phyloP scores from a whole-genome alignment of 2,113 vertebrate genomes.

The Syrmaticus mikado region DNA sequence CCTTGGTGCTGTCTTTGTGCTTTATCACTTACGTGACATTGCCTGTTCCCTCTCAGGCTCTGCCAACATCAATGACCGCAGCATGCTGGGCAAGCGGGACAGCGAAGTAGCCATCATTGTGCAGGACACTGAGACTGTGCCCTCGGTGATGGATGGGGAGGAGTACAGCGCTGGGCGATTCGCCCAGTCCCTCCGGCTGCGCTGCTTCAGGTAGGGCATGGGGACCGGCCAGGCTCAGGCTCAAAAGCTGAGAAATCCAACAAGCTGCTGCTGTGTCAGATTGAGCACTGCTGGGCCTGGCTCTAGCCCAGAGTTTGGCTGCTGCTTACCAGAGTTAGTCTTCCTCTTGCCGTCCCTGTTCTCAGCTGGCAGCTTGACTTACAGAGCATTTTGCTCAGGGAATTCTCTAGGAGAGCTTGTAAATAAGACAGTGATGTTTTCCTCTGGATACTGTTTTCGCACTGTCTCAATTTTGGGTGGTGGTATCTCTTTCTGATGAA shows the following conservation, averaged over 20 bases:
- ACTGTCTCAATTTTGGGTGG: neutral
- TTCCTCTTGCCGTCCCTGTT: neutral
- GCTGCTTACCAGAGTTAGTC: neutral
- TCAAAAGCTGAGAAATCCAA: fast-evolving
- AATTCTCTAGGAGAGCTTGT: neutral
- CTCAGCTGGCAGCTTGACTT: neutral
- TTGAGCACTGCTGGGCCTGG: neutral
- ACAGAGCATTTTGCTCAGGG: neutral
- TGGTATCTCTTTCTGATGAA: neutral
- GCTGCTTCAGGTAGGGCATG: conserved; percentile 88
- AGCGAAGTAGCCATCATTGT: conserved; percentile 94
- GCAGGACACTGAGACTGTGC: conserved; percentile 85
- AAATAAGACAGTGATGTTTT: conserved; percentile 21
- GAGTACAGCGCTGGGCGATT: conserved; percentile 86
- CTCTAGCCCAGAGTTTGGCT: neutral
- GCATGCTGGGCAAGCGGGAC: conserved; percentile 97
- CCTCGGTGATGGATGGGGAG: conserved; percentile 88
- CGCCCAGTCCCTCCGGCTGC: conserved; percentile 85
- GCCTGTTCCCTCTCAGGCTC: conserved; percentile 81
- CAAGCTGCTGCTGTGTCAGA: fast-evolving
- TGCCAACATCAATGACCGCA: conserved; percentile 98
- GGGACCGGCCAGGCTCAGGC: neutral
- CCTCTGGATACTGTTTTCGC: conserved; percentile 15
- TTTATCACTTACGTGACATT: neutral
- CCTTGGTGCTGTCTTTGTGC: neutral